phyloP scores from a whole-genome alignment of 37 sponge, comb jelly and placozoan genomes.

The Lycopodina hypogea region DNA sequence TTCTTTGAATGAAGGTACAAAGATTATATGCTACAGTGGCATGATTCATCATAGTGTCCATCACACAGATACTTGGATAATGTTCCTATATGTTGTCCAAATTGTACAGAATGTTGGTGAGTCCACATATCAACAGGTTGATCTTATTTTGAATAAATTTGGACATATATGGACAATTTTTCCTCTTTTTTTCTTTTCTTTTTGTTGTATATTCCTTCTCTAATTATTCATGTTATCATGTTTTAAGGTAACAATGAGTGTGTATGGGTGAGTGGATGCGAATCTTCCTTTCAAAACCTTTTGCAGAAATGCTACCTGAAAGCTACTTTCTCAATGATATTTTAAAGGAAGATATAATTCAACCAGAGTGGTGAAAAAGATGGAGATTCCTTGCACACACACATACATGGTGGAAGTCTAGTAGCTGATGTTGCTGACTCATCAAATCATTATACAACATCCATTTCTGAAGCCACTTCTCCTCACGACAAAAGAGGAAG shows the following conservation, averaged over 20 bases:
- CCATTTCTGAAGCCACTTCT: not conserved
- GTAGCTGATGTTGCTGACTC: not conserved
- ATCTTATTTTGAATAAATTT: no score
- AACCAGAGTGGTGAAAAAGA: constrained; percentile 1
- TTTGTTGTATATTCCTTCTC: constrained; percentile 12
- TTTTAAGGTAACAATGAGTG: constrained; percentile 17
- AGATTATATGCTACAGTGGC: not conserved
- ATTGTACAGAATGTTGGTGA: constrained; percentile 38
- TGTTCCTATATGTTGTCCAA: constrained; percentile 19
- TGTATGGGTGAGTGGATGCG: constrained; percentile 4
- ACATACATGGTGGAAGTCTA: not conserved
- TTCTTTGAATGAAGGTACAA: no score
- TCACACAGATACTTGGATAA: constrained; percentile 27
- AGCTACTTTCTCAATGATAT: constrained; percentile 45
- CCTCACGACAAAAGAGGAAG: constrained; percentile 19
- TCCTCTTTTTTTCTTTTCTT: not conserved
- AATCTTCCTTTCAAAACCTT: constrained; percentile 25
- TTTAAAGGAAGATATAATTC: not conserved
- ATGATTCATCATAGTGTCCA: not conserved
- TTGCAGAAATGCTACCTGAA: constrained; percentile 26
- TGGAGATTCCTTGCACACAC: not conserved
- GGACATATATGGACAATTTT: no score
- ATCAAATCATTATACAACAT: not conserved
- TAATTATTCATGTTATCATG: constrained; percentile 24
- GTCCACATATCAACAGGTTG: no score